Base-by-base conservation (phyloP, 2,797 vertebrate species). In the Notolabrus celidotus region DNA sequence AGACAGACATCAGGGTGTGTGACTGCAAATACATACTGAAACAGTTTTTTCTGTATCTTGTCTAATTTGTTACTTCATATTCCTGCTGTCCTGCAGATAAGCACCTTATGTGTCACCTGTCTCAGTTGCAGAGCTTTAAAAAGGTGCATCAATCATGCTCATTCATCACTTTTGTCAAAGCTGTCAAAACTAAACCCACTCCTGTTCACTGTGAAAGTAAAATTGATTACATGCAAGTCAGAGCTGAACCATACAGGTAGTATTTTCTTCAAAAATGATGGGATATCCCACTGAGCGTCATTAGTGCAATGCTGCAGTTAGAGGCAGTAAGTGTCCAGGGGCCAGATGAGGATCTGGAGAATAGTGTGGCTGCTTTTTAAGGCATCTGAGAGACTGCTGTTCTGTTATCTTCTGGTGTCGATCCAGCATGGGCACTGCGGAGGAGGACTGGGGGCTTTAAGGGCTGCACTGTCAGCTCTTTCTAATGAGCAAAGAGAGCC, bases 391-490 rank as follows among this genome's bases (percentile, higher is more conserved):
- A 81, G 69, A 66, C 77, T 71, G 71, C 74, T 76, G 74, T 75
- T 76, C 82, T 79, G 59, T 83, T 84, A 74, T 85, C 79, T 77
- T 63, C 71, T 88, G 83, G 83, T 87, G 87, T 89, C 71, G 85
- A 88, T 91, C 85, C 86, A 86, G 79, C 64, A 42, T 66, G 77
- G 84, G 83, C 85, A 87, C 86, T 91, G 90, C 90, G 62, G 87
- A 88, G 91, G 87, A 87, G 80, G 82, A 80, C 74, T 64, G 67
- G 73, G 46, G 79, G 79, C 77, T 82, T 79, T 63, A 36, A 47
- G 67, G 58, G 78, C 79, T 87, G 90, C 87, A 82, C 60, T 33
- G 83, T 92, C 92, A 92, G 90, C 92, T 86, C 71, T 91, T 91
- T 90, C 57, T 90, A 90, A 92, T 89, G 86, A 92, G 85, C 53